A percentile compares a stretch with the other conserved stretches of the same genome.
Evolutionary conservation across 2,888 invertebrate genomes (phyloP).

Genomic region (Drosophila gaucha): DNA sequence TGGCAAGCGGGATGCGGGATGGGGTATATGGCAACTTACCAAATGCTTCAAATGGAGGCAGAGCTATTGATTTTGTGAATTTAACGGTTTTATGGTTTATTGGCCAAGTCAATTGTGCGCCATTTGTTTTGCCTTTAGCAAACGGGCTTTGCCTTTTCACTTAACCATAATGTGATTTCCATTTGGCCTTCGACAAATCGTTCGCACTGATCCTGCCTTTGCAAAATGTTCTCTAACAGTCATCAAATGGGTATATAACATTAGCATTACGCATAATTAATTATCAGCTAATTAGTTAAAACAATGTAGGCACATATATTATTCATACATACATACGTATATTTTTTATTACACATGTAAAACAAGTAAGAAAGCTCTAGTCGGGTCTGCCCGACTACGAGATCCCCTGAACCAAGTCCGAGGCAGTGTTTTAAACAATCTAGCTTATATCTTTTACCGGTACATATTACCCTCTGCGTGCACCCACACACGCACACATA

Average conservation of each 20-base stretch:
- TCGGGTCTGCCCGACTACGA: too few relatives aligned
- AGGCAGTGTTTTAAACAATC: too few relatives aligned
- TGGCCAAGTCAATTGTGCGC: slow-evolving; percentile 71
- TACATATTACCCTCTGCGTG: too few relatives aligned
- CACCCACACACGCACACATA: too few relatives aligned
- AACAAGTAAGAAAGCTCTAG: too few relatives aligned
- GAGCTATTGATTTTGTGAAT: slow-evolving; percentile 76
- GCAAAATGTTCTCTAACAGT: background rate
- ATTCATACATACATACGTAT: background rate
- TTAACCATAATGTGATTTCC: slow-evolving; percentile 68
- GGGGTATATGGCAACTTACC: background rate
- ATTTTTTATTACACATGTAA: too few relatives aligned
- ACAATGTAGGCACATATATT: too few relatives aligned
- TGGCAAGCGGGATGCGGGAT: background rate
- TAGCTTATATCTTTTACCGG: too few relatives aligned
- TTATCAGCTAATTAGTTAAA: background rate
- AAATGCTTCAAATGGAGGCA: slow-evolving; percentile 20
- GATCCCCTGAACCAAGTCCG: too few relatives aligned
- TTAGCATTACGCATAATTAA: background rate
- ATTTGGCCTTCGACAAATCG: slow-evolving; percentile 49
- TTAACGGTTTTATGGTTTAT: slow-evolving; percentile 79
- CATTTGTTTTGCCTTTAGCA: slow-evolving; percentile 68
- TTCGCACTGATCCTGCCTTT: background rate
- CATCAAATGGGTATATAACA: slow-evolving; percentile 13
- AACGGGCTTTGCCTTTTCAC: slow-evolving; percentile 49